These are phyloP conservation scores for Bergia puertoricense DNA, from an alignment of 92 coral and sea anemone species.

Conservation along the genomic window DNA sequence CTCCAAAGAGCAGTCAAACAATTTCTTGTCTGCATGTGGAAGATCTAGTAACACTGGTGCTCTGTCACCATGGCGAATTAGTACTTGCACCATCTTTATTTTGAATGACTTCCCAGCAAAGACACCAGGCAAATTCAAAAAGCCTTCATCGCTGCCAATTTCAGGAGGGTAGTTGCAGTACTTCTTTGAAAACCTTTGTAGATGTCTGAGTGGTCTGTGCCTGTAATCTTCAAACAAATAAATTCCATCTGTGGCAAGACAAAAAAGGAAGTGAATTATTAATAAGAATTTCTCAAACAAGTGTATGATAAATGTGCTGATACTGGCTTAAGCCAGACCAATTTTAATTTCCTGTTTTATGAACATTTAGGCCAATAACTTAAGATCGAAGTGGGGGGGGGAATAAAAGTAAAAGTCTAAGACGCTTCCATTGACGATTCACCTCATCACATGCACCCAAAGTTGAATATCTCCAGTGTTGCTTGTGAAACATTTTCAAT, in stretches of 20 bases:
- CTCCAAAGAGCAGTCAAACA: conserved; percentile 70
- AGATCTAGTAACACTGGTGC: conserved; percentile 53
- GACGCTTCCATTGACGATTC: no score
- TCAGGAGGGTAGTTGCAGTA: conserved; percentile 87
- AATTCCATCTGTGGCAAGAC: background rate
- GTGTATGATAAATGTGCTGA: no score
- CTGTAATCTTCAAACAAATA: conserved; percentile 42
- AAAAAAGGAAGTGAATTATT: background rate
- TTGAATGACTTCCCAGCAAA: conserved; percentile 42
- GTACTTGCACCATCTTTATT: conserved; percentile 74
- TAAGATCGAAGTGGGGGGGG: no score
- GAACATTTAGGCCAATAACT: no score
- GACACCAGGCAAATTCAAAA: conserved; percentile 38
- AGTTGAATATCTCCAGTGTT: no score
- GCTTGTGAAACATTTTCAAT: no score
- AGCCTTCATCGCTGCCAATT: conserved; percentile 68
- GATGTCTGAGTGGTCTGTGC: conserved; percentile 12
- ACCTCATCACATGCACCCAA: no score
- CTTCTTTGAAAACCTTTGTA: conserved; percentile 24
- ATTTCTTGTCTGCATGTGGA: conserved; percentile 52
- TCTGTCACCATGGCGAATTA: conserved; percentile 94
- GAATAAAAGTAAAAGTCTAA: no score
- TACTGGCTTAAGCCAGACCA: no score
- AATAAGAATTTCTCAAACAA: no score
- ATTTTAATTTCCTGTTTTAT: no score